These are phyloP conservation scores for Ophonus ardosiacus DNA, from an alignment of 2,888 invertebrate genomes.

Conservation along the genomic window DNA sequence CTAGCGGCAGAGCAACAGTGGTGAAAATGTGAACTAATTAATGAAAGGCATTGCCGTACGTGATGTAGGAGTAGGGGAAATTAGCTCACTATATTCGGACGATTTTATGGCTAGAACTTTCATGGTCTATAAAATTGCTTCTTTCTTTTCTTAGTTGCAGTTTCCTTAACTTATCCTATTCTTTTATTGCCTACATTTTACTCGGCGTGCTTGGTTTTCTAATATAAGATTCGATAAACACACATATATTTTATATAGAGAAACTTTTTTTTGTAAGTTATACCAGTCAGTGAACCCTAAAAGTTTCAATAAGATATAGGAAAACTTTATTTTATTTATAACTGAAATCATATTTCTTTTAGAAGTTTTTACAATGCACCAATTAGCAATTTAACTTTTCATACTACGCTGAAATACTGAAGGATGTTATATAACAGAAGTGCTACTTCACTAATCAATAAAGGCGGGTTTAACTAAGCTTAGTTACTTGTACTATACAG, in stretches of 20 bases:
- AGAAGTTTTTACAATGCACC: too few relatives aligned
- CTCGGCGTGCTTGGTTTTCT: not conserved
- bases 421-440: too few relatives aligned
- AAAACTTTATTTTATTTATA: too few relatives aligned
- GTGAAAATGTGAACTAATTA: constrained; percentile 13
- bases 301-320: too few relatives aligned
- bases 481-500: too few relatives aligned
- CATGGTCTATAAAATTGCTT: not conserved
- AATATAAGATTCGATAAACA: not conserved
- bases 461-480: too few relatives aligned
- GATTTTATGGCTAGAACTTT: not conserved
- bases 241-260: not conserved
- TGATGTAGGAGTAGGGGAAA: not conserved
- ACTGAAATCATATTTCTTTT: too few relatives aligned
- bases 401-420: too few relatives aligned
- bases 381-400: too few relatives aligned
- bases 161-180: too few relatives aligned
- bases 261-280: not conserved
- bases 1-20: not conserved
- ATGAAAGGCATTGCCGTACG: not conserved
- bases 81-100: not conserved
- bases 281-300: not conserved
- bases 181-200: not conserved
- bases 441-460: too few relatives aligned
- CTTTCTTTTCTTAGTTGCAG: not conserved